Percentiles rank a stretch among this genome's conserved stretches.
Conservation (phyloP, 2,113 vertebrate species). For the Carettochelys insculpta region DNA sequence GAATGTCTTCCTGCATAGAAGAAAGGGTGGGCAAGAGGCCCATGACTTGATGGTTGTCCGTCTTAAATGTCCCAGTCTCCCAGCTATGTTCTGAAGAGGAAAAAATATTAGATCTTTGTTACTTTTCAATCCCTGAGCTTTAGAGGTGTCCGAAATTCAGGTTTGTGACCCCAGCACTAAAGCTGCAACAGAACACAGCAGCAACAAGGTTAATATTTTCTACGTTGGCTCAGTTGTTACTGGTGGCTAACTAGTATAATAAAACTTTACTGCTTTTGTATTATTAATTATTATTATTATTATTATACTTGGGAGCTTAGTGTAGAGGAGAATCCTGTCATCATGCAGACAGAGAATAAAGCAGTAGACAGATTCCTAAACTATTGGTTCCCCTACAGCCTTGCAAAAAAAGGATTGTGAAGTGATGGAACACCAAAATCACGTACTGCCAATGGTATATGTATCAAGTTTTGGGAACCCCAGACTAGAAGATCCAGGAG, state of each 20-base stretch:
- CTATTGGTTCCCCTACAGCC: neutral
- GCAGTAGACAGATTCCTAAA: neutral
- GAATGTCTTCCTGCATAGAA: neutral
- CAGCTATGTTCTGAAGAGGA: neutral
- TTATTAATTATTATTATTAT: too few relatives aligned
- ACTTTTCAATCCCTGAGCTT: neutral
- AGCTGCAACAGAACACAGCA: neutral
- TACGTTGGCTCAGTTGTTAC: neutral
- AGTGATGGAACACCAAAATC: neutral
- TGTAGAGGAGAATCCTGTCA: conserved; percentile 26
- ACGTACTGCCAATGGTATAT: neutral
- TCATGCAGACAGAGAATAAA: neutral
- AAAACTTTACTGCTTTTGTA: conserved; percentile 17
- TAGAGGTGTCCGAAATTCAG: neutral
- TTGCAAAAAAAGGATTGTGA: neutral
- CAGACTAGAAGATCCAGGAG: neutral
- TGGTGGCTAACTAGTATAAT: conserved; percentile 31
- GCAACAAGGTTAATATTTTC: neutral
- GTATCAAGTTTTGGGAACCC: neutral
- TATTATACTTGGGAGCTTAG: neutral
- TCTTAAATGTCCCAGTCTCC: neutral
- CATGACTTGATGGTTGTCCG: neutral
- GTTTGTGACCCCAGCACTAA: neutral
- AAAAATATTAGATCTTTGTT: neutral
- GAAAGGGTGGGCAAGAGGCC: neutral